phyloP scores from a whole-genome alignment of 2,888 invertebrate species.

The Drosophila lutescens region DNA sequence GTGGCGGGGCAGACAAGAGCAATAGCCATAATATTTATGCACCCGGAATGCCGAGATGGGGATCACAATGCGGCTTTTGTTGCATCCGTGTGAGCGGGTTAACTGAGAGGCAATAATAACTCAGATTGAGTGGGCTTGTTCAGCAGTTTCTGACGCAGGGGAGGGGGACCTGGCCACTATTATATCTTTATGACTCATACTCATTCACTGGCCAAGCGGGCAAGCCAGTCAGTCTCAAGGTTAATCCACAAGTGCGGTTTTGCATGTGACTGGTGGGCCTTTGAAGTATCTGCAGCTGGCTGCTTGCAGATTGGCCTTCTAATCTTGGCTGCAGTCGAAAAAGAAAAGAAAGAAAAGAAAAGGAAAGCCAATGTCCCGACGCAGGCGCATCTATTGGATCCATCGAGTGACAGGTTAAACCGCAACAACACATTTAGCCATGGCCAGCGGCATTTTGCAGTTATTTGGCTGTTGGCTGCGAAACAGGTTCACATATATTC shows the following conservation, averaged over 20 bases:
- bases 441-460: constrained; percentile 70
- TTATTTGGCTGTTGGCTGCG: constrained; percentile 51
- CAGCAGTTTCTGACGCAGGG: constrained; percentile 23
- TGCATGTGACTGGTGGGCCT: constrained; percentile 59
- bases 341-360: neutral
- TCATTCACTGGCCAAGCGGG: constrained; percentile 20
- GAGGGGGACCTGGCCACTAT: constrained; percentile 3
- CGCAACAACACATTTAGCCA: constrained; percentile 28
- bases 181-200: constrained; percentile 22
- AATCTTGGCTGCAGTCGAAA: constrained; percentile 4
- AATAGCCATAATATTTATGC: constrained; percentile 33
- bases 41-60: constrained; percentile 29
- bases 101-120: constrained; percentile 29
- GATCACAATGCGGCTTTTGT: constrained; percentile 43
- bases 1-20: neutral
- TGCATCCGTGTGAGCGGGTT: constrained; percentile 21
- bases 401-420: constrained; percentile 16
- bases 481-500: constrained; percentile 39
- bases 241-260: constrained; percentile 52
- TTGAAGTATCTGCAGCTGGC: constrained; percentile 45
- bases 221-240: constrained; percentile 50
- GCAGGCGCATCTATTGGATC: constrained; percentile 28
- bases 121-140: constrained; percentile 45
- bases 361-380: constrained; percentile 40
- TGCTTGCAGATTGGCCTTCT: constrained; percentile 25